A percentile compares a stretch with the other conserved stretches of the same genome.
Conservation (phyloP, 2,113 vertebrate genomes). For the Ornithorhynchus anatinus region DNA sequence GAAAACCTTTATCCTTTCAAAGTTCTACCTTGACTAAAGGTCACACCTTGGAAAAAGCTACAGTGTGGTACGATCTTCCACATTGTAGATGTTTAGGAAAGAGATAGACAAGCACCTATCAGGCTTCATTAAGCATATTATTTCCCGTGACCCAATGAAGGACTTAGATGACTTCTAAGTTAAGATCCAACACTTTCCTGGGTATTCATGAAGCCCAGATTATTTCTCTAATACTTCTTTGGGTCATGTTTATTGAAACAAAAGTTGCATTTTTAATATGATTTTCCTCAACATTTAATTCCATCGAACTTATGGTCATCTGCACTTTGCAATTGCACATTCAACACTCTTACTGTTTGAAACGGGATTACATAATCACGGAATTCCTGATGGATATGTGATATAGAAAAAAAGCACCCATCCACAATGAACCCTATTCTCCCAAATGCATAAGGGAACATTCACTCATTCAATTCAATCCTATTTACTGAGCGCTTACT, state of each 20-base stretch:
- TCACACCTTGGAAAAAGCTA: conserved; percentile 4
- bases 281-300: conserved; percentile 1
- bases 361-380: neutral
- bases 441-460: too few relatives aligned
- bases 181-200: neutral
- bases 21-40: too few relatives aligned
- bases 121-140: too few relatives aligned
- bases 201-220: neutral
- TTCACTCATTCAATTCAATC: too few relatives aligned
- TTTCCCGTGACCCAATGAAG: neutral
- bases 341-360: neutral
- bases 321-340: neutral
- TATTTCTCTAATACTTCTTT: neutral
- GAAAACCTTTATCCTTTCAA: conserved; percentile 4
- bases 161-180: neutral
- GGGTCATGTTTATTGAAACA: conserved; percentile 14
- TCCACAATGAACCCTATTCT: neutral
- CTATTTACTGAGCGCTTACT: too few relatives aligned
- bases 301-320: conserved; percentile 7
- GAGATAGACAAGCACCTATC: neutral
- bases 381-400: too few relatives aligned
- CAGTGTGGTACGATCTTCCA: neutral
- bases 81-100: neutral
- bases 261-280: conserved; percentile 29
- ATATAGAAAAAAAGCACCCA: too few relatives aligned